Evolutionary conservation across 92 coral and sea anemone species (phyloP), one percentile per base, ranked within the genome.

Genomic region (Porites divaricata): DNA sequence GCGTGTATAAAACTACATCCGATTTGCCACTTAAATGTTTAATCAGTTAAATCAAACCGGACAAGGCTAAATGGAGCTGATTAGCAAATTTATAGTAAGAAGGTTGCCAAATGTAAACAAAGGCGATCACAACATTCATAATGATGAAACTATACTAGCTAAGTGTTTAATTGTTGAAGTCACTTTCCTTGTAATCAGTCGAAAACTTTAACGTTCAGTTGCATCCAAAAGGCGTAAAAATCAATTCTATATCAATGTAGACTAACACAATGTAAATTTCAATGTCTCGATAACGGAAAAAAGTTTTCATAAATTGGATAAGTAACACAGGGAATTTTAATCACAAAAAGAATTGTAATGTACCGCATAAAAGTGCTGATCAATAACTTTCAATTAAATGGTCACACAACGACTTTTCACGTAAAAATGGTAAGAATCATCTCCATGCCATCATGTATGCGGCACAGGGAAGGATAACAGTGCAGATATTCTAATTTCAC

Each of bases 1-100:
- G 19, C 81, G 67, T 11, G 9, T 17, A 17, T n/a, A 51, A 22
- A 41, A 17, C 8, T 26, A 66, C 83, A 84, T 84, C 88, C 88
- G 88, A 84, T 84, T 76, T 52, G 75, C 12, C 7, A 63, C 41
- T 63, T 75, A 84, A 84, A 84, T 84, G 76, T 84, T 84, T 81
- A 51, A 82, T 54, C 61, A 82, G 68, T 73, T 50, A 28, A 35
- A 58, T 51, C 64, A 63, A 74, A 61, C 70, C 71, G 79, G 70
- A 59, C 62, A 50, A 48, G 22, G 22, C 14, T 1, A 59, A 6
- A 72, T 76, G 77, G 70, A 80, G 68, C 85, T 50, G 28, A 80
- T 69, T 68, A 80, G 28, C 56, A 54, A 69, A 17, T n/a, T 14
- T 54, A 25, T 57, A 15, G 17, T 35, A 35, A 63, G 67, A 68